These are phyloP conservation scores for Tyrophagus putrescentiae DNA, from an alignment of 1,140 invertebrate species.

Conservation along the genomic window DNA sequence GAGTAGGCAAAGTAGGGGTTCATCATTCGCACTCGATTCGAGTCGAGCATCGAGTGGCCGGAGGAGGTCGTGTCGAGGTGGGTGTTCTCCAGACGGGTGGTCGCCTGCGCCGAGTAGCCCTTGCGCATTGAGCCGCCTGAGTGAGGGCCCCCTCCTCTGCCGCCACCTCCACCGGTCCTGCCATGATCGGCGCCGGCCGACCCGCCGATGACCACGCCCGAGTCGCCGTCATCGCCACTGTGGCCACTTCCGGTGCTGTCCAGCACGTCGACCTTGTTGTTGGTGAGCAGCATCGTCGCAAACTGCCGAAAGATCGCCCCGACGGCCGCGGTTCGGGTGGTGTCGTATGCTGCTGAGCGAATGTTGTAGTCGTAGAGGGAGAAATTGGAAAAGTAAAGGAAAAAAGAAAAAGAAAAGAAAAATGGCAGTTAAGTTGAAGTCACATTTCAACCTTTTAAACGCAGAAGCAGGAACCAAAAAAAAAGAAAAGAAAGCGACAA, in stretches of 20 bases:
- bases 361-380: background rate
- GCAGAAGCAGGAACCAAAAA: too few species aligned
- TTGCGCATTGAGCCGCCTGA: background rate
- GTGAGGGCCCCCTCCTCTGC: background rate
- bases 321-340: background rate
- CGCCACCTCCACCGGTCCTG: background rate
- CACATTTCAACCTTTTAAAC: too few species aligned
- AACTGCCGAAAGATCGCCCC: background rate
- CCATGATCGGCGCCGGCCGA: background rate
- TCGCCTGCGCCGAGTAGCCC: background rate
- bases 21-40: background rate
- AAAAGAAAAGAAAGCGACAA: too few species aligned
- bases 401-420: too few species aligned
- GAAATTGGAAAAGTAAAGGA: too few species aligned
- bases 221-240: too few species aligned
- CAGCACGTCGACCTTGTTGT: background rate
- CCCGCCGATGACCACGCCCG: background rate
- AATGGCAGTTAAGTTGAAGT: too few species aligned
- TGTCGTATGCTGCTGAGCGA: background rate
- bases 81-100: background rate
- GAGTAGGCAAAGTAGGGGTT: background rate
- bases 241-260: too few species aligned
- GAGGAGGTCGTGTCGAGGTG: background rate
- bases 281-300: background rate
- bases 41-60: conserved; percentile 8